Conservation (phyloP, 1,140 invertebrate genomes). For the Ylistrum balloti region DNA sequence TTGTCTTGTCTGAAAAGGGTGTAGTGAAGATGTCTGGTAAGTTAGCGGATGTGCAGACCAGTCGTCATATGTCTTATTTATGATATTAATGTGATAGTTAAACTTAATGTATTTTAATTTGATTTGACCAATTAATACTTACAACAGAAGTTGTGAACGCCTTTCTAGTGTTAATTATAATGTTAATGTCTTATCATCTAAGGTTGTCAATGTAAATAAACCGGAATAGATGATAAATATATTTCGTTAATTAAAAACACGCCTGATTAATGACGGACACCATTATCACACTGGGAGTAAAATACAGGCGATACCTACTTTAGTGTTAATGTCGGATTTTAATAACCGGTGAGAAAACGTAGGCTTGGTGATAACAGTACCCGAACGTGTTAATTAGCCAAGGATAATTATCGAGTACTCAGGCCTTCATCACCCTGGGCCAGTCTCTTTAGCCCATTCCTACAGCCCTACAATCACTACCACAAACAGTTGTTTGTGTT, state of each 20-base stretch:
- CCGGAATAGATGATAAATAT: neutral
- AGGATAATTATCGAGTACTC: neutral
- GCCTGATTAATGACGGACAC: neutral
- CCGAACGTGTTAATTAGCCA: neutral
- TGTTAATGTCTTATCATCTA: neutral
- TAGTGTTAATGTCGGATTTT: neutral
- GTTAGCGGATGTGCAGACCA: no score
- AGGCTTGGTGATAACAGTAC: no score
- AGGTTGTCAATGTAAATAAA: neutral
- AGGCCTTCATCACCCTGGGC: neutral
- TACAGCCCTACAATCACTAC: no score
- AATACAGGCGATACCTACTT: neutral
- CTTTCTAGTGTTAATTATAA: neutral
- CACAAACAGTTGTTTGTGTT: no score
- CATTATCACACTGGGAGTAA: neutral
- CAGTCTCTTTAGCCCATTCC: no score
- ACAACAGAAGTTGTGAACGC: no score
- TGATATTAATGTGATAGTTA: no score
- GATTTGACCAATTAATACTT: no score
- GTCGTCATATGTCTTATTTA: no score
- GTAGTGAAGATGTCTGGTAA: no score
- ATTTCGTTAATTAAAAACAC: conserved; percentile 4
- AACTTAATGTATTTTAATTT: no score
- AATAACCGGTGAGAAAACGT: neutral
- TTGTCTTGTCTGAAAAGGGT: no score